These are phyloP conservation scores for Hemistola chrysoprasaria DNA, from an alignment of 2,888 invertebrate species.

Conservation along the genomic window DNA sequence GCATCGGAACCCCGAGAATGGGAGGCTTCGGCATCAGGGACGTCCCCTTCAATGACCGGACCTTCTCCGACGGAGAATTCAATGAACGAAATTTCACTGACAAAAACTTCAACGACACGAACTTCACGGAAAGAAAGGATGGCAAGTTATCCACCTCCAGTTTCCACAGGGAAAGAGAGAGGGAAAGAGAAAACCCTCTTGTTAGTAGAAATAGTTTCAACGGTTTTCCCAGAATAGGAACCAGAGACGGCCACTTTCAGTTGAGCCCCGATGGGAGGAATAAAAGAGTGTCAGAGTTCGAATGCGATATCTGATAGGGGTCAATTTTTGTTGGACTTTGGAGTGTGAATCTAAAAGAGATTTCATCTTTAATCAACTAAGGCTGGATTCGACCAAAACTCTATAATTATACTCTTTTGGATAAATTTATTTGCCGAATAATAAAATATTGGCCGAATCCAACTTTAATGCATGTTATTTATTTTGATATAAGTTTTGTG, in stretches of 20 bases:
- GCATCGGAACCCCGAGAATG: conserved; percentile 71
- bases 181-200: conserved; percentile 70
- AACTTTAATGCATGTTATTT: conserved; percentile 17
- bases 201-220: conserved; percentile 78
- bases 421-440: too few relatives aligned
- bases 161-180: conserved; percentile 63
- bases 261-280: conserved; percentile 73
- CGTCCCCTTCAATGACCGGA: conserved; percentile 68
- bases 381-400: too few relatives aligned
- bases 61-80: conserved; percentile 62
- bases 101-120: conserved; percentile 59
- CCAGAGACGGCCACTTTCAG: conserved; percentile 69
- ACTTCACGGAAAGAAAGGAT: conserved; percentile 61
- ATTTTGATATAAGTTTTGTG: conserved; percentile 22
- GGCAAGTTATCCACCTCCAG: conserved; percentile 75
- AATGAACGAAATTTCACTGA: conserved; percentile 59
- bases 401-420: too few relatives aligned
- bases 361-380: too few relatives aligned
- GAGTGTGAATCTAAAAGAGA: too few relatives aligned
- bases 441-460: not conserved
- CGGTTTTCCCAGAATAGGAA: conserved; percentile 69
- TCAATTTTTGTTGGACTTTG: conserved; percentile 20
- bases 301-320: conserved; percentile 79
- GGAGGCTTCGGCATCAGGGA: conserved; percentile 77
- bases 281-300: conserved; percentile 84